Conservation (phyloP, 2,113 vertebrate genomes). For the Romanogobio albipinnatus region DNA sequence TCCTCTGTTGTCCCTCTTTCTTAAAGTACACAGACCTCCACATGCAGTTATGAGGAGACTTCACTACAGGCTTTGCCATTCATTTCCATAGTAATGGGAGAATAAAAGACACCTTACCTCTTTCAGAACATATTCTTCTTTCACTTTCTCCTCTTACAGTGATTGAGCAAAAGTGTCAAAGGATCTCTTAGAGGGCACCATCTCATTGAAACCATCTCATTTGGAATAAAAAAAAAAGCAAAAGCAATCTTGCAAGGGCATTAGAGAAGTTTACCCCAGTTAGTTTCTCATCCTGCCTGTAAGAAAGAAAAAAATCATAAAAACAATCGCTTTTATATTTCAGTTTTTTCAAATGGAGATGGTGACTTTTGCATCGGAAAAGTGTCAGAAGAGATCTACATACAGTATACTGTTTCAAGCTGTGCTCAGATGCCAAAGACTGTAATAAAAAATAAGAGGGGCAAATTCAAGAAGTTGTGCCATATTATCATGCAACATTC, state of each 20-base stretch:
- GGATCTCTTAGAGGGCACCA: slow-evolving; percentile 39
- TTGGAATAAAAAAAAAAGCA: neutral
- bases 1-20: slow-evolving; percentile 48
- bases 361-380: neutral
- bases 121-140: neutral
- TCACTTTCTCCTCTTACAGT: neutral
- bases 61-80: slow-evolving; percentile 45
- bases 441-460: neutral
- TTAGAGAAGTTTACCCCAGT: slow-evolving; percentile 16
- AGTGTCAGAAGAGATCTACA: neutral
- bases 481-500: neutral
- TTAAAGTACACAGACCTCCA: slow-evolving; percentile 48
- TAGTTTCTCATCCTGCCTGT: neutral
- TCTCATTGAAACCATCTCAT: neutral
- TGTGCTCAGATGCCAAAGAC: neutral
- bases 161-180: slow-evolving; percentile 45
- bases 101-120: slow-evolving; percentile 14
- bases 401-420: neutral
- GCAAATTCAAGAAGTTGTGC: neutral
- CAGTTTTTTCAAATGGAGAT: neutral
- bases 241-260: neutral
- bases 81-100: slow-evolving; percentile 51
- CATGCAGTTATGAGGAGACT: slow-evolving; percentile 26
- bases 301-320: neutral
- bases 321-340: neutral